Base-by-base conservation (phyloP, 2,797 vertebrate genomes). In the Pampus argenteus region DNA sequence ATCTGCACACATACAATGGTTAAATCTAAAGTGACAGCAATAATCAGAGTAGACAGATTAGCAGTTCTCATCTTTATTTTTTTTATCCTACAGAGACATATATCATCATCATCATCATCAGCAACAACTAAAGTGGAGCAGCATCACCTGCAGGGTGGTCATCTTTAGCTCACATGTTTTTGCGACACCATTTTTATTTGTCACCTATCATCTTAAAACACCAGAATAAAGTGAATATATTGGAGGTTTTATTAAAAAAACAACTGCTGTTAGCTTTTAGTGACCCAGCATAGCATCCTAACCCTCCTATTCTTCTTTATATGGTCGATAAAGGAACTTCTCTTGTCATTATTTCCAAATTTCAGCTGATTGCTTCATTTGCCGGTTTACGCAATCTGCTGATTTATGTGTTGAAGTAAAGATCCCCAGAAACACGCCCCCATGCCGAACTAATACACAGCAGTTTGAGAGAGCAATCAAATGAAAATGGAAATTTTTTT, bases 401-500 rank as follows among this genome's bases (percentile, higher is more conserved):
- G 78, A 76, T 71, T 86, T 76, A 72, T 59, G 78, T 79, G 78
- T 86, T 70, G 74, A 88, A 82, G 63, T 84, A 86, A 88, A 89
- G 85, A 88, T 91, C 91, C 84, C 86, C 80, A 76, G 82, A 88
- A 89, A 88, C 66, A 66, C 25, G 36, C 75, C 25, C 31, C 75
- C 50, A 71, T 84, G 84, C 79, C 86, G 91, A 87, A 90, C 81
- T 84, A 85, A 89, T 83, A 85, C 9, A 56, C 77, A 60, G 85
- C 82, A 66, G 64, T 88, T 87, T 89, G 78, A 92, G 79, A 78
- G 86, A 74, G 73, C 85, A 88, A 89, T 92, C 84, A 83, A 88
- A 86, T 85, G 81, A 67, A 91, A 91, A 91, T 90, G 86, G 81
- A 85, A 87, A 93, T 92, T 79, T 92, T 79, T 90, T 81, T 88